A percentile compares a stretch with the other conserved stretches of the same genome.
Conservation (phyloP, 1,140 invertebrate genomes). For the Drosophila pectinifera region DNA sequence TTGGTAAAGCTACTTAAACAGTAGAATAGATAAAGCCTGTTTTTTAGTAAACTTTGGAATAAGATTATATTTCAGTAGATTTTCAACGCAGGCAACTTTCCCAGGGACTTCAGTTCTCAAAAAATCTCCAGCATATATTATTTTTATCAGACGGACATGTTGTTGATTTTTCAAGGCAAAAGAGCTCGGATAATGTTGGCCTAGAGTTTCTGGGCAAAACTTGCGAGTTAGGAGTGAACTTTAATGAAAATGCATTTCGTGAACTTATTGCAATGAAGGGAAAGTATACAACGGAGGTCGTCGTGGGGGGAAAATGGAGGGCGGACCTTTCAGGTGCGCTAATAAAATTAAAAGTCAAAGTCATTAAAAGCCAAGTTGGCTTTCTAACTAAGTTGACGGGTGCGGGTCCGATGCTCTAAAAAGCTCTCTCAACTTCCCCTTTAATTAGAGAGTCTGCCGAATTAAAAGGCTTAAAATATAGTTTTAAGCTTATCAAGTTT, state of each 20-base stretch:
- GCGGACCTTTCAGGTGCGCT: constrained; percentile 56
- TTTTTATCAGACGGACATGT: not conserved
- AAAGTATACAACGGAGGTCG: constrained; percentile 17
- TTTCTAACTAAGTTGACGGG: constrained; percentile 53
- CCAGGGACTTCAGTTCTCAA: too few species aligned
- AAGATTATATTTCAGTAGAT: too few species aligned
- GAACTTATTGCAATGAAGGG: constrained; percentile 45
- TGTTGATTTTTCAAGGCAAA: constrained; percentile 39
- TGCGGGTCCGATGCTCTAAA: constrained; percentile 38
- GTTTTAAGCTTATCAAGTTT: constrained; percentile 50
- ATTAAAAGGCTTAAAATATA: constrained; percentile 40
- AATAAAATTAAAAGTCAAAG: constrained; percentile 76
- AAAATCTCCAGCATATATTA: too few species aligned
- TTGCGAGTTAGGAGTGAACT: constrained; percentile 36
- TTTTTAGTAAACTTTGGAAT: too few species aligned
- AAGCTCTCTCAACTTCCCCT: constrained; percentile 61
- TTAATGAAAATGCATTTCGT: constrained; percentile 66
- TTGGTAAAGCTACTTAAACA: too few species aligned
- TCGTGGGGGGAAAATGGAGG: constrained; percentile 30
- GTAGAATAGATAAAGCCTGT: too few species aligned
- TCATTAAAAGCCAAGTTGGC: constrained; percentile 72
- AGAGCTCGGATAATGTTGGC: constrained; percentile 53
- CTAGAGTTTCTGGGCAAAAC: constrained; percentile 28
- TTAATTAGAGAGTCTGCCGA: constrained; percentile 30
- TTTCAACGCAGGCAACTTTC: too few species aligned